phyloP scores from a whole-genome alignment of 2,113 vertebrate genomes.

The Neofelis nebulosa region DNA sequence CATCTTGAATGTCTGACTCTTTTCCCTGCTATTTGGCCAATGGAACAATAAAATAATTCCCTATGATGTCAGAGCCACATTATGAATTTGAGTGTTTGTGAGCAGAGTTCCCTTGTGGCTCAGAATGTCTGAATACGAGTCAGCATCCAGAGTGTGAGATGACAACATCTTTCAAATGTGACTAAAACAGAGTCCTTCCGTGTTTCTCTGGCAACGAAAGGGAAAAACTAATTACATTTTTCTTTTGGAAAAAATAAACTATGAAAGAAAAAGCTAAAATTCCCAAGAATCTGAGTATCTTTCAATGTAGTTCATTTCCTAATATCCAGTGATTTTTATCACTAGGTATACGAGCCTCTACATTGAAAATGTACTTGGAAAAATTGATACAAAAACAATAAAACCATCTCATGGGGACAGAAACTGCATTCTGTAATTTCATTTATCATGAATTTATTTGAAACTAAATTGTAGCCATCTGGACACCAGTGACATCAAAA shows the following conservation, averaged over 20 bases:
- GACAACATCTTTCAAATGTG: neutral
- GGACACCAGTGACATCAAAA: neutral
- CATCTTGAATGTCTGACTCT: neutral
- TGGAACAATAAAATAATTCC: neutral
- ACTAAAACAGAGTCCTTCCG: neutral
- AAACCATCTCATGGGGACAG: neutral
- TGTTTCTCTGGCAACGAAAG: neutral
- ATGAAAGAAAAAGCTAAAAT: neutral
- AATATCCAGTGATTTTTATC: neutral
- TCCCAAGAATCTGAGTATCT: neutral
- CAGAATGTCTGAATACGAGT: neutral
- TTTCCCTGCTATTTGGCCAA: neutral
- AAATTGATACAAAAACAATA: slow-evolving; percentile 31
- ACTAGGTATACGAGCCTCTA: neutral
- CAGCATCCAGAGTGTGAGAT: neutral
- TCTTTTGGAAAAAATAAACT: neutral
- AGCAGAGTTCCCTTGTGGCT: neutral
- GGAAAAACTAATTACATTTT: neutral
- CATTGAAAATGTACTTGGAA: slow-evolving; percentile 50
- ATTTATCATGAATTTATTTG: slow-evolving; percentile 24
- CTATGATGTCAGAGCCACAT: neutral
- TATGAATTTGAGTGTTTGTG: neutral
- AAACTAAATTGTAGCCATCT: slow-evolving; percentile 2
- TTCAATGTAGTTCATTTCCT: neutral
- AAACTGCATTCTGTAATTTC: slow-evolving; percentile 52